phyloP scores from a whole-genome alignment of 1,140 invertebrate genomes.

The Drosophila punjabiensis region DNA sequence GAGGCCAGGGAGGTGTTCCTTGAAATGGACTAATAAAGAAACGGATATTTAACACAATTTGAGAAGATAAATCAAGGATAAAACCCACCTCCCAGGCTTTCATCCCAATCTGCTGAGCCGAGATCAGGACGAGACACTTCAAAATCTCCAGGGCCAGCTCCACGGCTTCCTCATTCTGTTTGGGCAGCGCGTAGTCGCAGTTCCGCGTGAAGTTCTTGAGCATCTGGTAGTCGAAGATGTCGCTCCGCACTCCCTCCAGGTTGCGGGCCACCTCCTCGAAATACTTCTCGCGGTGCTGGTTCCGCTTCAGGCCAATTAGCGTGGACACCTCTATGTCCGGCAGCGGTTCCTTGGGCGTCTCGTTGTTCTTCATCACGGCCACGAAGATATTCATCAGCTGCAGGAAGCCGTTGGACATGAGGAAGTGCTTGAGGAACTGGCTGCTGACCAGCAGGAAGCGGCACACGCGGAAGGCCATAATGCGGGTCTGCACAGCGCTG shows the following conservation, averaged over 20 bases:
- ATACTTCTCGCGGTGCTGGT: conserved; percentile 82
- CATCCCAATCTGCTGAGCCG: conserved; percentile 67
- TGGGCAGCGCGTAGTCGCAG: conserved; percentile 69
- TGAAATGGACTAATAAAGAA: conserved; percentile 43
- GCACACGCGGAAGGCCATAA: conserved; percentile 81
- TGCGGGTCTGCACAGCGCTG: conserved; percentile 70
- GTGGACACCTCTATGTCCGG: conserved; percentile 61
- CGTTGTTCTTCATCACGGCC: conserved; percentile 76
- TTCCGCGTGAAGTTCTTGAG: conserved; percentile 71
- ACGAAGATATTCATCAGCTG: conserved; percentile 73
- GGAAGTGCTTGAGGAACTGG: conserved; percentile 74
- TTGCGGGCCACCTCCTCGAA: conserved; percentile 84
- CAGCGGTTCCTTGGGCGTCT: conserved; percentile 46
- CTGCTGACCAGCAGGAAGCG: conserved; percentile 69
- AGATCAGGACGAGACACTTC: conserved; percentile 74
- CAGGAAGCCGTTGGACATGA: conserved; percentile 70
- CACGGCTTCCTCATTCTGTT: conserved; percentile 58
- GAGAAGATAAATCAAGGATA: not conserved
- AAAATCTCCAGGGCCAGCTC: conserved; percentile 78
- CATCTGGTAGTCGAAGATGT: conserved; percentile 80
- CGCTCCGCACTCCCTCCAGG: conserved; percentile 78
- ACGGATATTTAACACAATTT: not conserved
- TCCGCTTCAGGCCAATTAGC: conserved; percentile 68
- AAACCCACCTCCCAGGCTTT: conserved; percentile 66
- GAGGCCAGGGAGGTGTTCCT: conserved; percentile 61